These are phyloP conservation scores for Myripristis murdjan DNA, from an alignment of 2,797 vertebrate species.

Conservation along the genomic window DNA sequence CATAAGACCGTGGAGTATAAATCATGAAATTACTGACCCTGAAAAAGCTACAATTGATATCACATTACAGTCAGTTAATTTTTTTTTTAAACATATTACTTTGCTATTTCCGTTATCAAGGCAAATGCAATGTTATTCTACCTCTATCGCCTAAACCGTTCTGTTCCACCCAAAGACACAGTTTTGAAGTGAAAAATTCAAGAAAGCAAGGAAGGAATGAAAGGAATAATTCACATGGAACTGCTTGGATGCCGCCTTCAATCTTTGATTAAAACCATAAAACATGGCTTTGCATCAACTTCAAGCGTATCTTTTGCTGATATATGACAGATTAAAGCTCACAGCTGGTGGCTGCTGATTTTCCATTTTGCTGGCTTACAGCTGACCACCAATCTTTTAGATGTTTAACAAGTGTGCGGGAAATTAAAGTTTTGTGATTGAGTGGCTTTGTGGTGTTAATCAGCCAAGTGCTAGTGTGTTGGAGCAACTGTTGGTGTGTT, in stretches of 20 bases:
- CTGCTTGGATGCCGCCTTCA: constrained; percentile 32
- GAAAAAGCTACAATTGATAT: neutral
- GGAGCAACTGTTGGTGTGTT: constrained; percentile 11
- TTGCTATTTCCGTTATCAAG: neutral
- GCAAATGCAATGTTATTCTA: no score
- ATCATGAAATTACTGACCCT: constrained; percentile 5
- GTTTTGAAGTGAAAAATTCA: constrained; percentile 1
- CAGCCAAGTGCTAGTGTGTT: constrained; percentile 46
- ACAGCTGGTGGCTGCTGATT: constrained; percentile 61
- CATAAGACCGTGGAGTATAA: neutral
- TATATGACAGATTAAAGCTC: constrained; percentile 64
- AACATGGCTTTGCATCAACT: constrained; percentile 42
- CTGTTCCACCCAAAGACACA: neutral
- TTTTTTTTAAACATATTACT: constrained; percentile 2
- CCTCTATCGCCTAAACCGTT: no score
- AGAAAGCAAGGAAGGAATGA: constrained; percentile 8
- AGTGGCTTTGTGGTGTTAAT: constrained; percentile 73
- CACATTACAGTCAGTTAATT: neutral
- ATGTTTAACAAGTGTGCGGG: constrained; percentile 49
- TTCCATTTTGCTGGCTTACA: constrained; percentile 64
- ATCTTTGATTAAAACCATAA: constrained; percentile 62
- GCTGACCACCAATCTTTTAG: constrained; percentile 72
- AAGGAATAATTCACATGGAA: constrained; percentile 28
- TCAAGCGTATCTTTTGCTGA: constrained; percentile 57
- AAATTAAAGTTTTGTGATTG: constrained; percentile 74